phyloP scores from a whole-genome alignment of 23 tunicate genomes.

The Ciona savignyi region DNA sequence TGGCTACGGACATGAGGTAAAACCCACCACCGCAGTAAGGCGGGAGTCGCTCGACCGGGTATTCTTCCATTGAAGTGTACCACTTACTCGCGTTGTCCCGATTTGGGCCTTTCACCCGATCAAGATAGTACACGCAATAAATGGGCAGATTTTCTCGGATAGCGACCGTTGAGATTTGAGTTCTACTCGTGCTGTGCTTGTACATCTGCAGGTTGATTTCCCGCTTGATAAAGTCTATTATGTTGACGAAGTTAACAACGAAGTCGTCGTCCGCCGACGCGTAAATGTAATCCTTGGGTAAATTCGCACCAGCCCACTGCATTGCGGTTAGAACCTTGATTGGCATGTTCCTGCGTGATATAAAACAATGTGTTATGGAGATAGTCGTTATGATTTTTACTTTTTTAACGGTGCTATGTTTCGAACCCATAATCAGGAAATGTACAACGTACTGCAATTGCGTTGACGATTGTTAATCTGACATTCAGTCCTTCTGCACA shows the following conservation, averaged over 20 bases:
- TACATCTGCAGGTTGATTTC: slow-evolving; percentile 16
- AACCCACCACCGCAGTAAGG: slow-evolving; percentile 85
- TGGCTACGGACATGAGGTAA: slow-evolving; percentile 61
- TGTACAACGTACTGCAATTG: neutral
- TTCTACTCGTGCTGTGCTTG: neutral
- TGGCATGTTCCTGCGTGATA: slow-evolving; percentile 19
- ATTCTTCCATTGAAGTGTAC: slow-evolving; percentile 14
- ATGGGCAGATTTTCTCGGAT: slow-evolving; percentile 16
- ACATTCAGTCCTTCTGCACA: no score
- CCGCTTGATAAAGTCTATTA: slow-evolving; percentile 33
- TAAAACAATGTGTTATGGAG: neutral
- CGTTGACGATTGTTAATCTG: neutral
- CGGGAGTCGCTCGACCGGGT: slow-evolving; percentile 30
- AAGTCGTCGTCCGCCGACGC: slow-evolving; percentile 59
- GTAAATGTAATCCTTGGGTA: slow-evolving; percentile 20
- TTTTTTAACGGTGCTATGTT: no score
- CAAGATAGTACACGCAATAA: slow-evolving; percentile 33
- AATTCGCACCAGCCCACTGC: slow-evolving; percentile 43
- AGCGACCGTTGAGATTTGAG: neutral
- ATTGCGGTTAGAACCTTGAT: slow-evolving; percentile 32
- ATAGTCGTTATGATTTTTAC: no score
- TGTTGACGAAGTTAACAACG: slow-evolving; percentile 24
- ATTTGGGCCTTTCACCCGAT: slow-evolving; percentile 21
- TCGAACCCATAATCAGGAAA: no score
- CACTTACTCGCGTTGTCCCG: slow-evolving; percentile 35